Percentiles rank a stretch among this genome's conserved stretches.
These are phyloP conservation scores for Spheniscus humboldti DNA, from an alignment of 2,797 vertebrate genomes.

Conservation along the genomic window DNA sequence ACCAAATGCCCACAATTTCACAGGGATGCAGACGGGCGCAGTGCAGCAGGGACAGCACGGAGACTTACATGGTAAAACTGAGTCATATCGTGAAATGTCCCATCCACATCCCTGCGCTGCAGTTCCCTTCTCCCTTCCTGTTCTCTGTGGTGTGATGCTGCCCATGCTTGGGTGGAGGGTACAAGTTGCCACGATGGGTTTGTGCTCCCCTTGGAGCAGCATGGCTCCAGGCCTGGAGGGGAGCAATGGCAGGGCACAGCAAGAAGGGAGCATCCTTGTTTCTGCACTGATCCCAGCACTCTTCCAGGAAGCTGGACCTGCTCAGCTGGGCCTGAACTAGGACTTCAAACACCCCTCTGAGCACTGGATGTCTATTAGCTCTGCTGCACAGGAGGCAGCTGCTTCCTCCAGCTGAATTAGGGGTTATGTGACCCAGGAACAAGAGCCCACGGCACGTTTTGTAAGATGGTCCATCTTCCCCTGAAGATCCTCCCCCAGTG, in stretches of 20 bases:
- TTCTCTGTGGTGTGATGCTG: neutral
- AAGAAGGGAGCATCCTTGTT: neutral
- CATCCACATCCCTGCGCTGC: rapidly evolving
- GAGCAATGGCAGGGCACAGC: neutral
- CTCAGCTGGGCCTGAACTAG: neutral
- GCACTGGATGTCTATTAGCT: neutral
- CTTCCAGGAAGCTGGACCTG: neutral
- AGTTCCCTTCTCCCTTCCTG: neutral
- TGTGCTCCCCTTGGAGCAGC: neutral
- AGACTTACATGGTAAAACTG: neutral
- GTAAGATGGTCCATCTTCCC: neutral
- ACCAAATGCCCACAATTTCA: neutral
- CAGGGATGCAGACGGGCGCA: rapidly evolving
- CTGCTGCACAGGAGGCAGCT: neutral
- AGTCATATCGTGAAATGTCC: neutral
- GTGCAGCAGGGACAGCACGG: neutral
- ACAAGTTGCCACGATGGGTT: neutral
- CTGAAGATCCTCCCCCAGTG: neutral
- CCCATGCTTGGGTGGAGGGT: neutral
- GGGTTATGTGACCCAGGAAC: neutral
- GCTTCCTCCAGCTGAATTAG: neutral
- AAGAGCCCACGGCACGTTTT: neutral
- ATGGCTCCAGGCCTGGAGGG: neutral
- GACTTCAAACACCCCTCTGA: neutral
- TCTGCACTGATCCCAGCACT: neutral